phyloP scores from a whole-genome alignment of 2,113 vertebrate species.

The Rattus norvegicus region GRCr8 NC_086037.1:62900501-62901000 shows the following conservation, averaged over 20 bases:
- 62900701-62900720: slow-evolving; percentile 20
- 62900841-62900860: neutral
- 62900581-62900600: neutral
- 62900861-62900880: neutral
- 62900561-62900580: neutral
- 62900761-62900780: slow-evolving; percentile 20
- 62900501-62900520: neutral
- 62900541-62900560: neutral
- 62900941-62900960: neutral
- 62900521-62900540: neutral
- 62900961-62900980: neutral
- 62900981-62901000: neutral
- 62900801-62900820: slow-evolving; percentile 45
- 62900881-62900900: neutral
- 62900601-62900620: neutral
- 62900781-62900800: slow-evolving; percentile 42
- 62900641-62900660: neutral
- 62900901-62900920: neutral
- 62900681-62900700: neutral
- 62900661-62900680: neutral
- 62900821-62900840: slow-evolving; percentile 3
- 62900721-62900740: neutral
- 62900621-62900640: neutral
- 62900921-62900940: neutral
- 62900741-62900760: slow-evolving; percentile 4